Percentiles rank a stretch among this genome's conserved stretches.
These are phyloP conservation scores for Acanthococcus lagerstroemiae DNA, from an alignment of 2,888 invertebrate species.

Conservation along the genomic window DNA sequence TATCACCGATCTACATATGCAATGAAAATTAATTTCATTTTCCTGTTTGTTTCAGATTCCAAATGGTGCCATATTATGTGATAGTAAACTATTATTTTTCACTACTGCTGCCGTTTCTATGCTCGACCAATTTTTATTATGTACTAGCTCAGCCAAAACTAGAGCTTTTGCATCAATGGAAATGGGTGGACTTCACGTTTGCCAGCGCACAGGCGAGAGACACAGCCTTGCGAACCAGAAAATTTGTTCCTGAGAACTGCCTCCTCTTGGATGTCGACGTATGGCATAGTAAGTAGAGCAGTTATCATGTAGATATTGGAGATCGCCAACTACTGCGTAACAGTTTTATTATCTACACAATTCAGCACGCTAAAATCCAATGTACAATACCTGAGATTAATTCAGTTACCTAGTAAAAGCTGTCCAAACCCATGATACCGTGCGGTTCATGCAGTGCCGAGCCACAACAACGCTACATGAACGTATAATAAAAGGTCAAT, in stretches of 20 bases:
- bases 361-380: too few species aligned
- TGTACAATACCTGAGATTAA: too few species aligned
- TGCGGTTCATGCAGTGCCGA: too few species aligned
- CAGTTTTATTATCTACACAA: too few species aligned
- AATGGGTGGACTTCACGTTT: constrained; percentile 37
- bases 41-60: constrained; percentile 14
- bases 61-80: constrained; percentile 32
- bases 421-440: too few species aligned
- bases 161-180: constrained; percentile 39
- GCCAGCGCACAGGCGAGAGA: constrained; percentile 35
- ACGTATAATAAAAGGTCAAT: too few species aligned
- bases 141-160: constrained; percentile 34
- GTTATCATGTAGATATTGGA: too few species aligned
- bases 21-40: background rate
- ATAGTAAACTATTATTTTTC: constrained; percentile 15
- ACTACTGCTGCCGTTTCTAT: constrained; percentile 10
- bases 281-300: constrained; percentile 36
- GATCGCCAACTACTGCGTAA: too few species aligned
- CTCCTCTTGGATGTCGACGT: constrained; percentile 38
- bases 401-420: too few species aligned
- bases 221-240: constrained; percentile 34
- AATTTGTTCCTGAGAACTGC: constrained; percentile 37
- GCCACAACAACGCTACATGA: too few species aligned
- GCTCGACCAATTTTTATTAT: background rate
- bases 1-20: too few species aligned